Conservation (phyloP, 1,140 invertebrate genomes). For the Drosophila persimilis region DNA sequence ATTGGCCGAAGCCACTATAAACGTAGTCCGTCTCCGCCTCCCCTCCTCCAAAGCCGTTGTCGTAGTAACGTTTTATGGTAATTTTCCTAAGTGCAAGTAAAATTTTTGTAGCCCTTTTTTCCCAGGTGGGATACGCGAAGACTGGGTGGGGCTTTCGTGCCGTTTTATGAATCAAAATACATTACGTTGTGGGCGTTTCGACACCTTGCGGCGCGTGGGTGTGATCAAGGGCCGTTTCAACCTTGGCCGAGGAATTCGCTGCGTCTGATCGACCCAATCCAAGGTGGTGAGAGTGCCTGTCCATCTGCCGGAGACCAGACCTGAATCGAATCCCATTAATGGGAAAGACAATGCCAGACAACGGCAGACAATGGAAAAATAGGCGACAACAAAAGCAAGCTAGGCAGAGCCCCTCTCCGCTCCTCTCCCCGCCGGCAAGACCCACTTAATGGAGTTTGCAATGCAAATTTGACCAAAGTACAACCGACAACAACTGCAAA, state of each 20-base stretch:
- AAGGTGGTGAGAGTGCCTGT: neutral
- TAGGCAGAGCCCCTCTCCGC: neutral
- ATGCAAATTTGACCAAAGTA: constrained; percentile 65
- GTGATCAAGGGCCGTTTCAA: constrained; percentile 7
- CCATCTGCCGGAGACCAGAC: constrained; percentile 14
- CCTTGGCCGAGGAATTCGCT: constrained; percentile 33
- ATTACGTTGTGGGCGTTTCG: constrained; percentile 46
- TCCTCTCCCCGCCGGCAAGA: constrained; percentile 11
- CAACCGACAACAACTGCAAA: constrained; percentile 52
- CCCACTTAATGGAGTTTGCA: constrained; percentile 57
- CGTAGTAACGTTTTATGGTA: constrained; percentile 76
- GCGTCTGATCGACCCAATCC: constrained; percentile 45
- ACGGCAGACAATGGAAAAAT: constrained; percentile 1
- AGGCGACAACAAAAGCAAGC: constrained; percentile 20
- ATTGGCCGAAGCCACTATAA: constrained; percentile 42
- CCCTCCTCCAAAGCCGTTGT: constrained; percentile 17
- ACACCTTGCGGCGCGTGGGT: constrained; percentile 46
- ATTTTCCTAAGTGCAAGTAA: constrained; percentile 73
- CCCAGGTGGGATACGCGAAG: neutral
- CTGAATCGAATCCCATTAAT: constrained; percentile 55
- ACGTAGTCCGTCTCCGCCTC: constrained; percentile 1
- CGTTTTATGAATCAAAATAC: constrained; percentile 75
- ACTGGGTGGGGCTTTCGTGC: constrained; percentile 38
- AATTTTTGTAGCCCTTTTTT: constrained; percentile 50
- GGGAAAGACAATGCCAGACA: constrained; percentile 26